A percentile compares a stretch with the other conserved stretches of the same genome.
phyloP scores from a whole-genome alignment of 1,140 invertebrate species.

The Drosophila seguyi region DNA sequence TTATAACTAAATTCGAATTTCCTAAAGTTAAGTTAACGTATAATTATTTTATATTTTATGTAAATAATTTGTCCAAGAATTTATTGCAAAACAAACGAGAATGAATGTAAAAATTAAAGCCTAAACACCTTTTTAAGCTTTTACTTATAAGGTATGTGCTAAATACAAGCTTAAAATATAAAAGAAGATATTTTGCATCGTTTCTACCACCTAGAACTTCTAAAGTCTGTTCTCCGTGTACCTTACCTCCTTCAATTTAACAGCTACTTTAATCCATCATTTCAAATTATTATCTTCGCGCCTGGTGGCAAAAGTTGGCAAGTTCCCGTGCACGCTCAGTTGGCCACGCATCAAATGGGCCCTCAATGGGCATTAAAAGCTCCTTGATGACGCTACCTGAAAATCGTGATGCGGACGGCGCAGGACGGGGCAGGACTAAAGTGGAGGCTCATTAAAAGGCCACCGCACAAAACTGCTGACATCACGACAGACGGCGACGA shows the following conservation, averaged over 20 bases:
- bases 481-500: conserved; percentile 56
- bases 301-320: conserved; percentile 52
- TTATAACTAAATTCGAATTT: too few relatives aligned
- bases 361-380: conserved; percentile 73
- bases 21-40: background rate
- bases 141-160: too few relatives aligned
- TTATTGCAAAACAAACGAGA: too few relatives aligned
- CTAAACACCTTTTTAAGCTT: too few relatives aligned
- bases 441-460: conserved; percentile 66
- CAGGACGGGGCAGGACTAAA: conserved; percentile 7
- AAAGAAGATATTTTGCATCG: background rate
- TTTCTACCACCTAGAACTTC: background rate
- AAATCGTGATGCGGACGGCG: background rate
- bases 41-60: background rate
- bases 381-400: conserved; percentile 19
- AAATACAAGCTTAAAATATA: background rate
- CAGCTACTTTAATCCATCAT: conserved; percentile 73
- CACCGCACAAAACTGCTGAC: conserved; percentile 79
- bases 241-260: conserved; percentile 55
- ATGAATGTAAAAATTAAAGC: background rate
- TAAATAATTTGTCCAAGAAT: background rate
- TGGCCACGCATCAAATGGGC: conserved; percentile 78
- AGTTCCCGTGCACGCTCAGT: conserved; percentile 58
- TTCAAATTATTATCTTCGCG: conserved; percentile 77
- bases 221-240: background rate